A percentile compares a stretch with the other conserved stretches of the same genome.
phyloP scores from a whole-genome alignment of 2,888 invertebrate species.

The Eupithecia dodoneata region DNA sequence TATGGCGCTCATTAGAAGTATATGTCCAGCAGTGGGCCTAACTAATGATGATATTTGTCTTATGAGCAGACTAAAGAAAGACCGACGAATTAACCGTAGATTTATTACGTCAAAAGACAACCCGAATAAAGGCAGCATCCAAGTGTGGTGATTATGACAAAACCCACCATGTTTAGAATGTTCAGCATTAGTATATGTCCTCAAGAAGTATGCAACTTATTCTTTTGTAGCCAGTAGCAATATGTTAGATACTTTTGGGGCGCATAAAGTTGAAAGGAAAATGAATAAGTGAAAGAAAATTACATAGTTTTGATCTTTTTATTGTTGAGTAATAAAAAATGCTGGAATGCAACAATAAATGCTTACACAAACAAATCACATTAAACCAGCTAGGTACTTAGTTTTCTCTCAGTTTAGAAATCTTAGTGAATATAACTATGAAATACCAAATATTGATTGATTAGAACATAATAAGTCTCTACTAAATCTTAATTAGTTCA shows the following conservation, averaged over 20 bases:
- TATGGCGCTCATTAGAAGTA: too few relatives aligned
- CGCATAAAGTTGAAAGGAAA: neutral
- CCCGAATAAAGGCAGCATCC: too few relatives aligned
- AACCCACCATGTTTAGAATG: too few relatives aligned
- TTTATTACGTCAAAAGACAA: too few relatives aligned
- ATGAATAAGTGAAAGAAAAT: slow-evolving; percentile 38
- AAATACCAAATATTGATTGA: slow-evolving; percentile 23
- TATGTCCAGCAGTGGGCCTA: too few relatives aligned
- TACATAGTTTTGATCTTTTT: slow-evolving; percentile 59
- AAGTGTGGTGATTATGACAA: too few relatives aligned
- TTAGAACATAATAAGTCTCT: slow-evolving; percentile 40
- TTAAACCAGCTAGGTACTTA: slow-evolving; percentile 54
- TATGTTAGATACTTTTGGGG: neutral
- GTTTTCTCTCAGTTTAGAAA: slow-evolving; percentile 17
- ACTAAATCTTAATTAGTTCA: slow-evolving; percentile 40
- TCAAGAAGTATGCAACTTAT: neutral
- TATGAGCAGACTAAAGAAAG: too few relatives aligned
- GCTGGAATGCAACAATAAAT: slow-evolving; percentile 82
- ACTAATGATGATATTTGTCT: too few relatives aligned
- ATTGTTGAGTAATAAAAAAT: slow-evolving; percentile 65
- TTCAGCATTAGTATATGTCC: too few relatives aligned
- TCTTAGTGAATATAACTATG: slow-evolving; percentile 29
- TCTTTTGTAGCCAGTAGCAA: too few relatives aligned
- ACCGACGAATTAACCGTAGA: too few relatives aligned
- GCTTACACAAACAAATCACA: slow-evolving; percentile 53